phyloP scores from a whole-genome alignment of 2,888 invertebrate species.

The Rhimphoctona megacephalus region DNA sequence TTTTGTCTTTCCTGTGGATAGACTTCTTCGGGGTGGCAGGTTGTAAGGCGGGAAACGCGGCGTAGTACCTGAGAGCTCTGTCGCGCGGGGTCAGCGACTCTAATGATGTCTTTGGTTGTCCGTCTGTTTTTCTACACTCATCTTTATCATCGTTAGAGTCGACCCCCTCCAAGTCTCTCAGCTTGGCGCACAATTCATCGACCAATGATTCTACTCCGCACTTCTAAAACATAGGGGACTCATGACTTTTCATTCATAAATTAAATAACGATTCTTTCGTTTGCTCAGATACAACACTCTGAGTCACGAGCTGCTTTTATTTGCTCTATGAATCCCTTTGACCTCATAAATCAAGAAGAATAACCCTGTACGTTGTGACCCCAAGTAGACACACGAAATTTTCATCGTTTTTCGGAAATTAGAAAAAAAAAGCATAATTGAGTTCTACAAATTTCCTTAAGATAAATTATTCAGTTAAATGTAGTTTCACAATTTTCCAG shows the following conservation, averaged over 20 bases:
- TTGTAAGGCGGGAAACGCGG: conserved; percentile 90
- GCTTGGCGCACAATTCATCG: conserved; percentile 92
- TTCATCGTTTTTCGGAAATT: background rate
- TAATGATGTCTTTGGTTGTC: conserved; percentile 82
- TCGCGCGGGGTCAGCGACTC: conserved; percentile 88
- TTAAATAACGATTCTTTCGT: background rate
- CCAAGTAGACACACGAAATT: background rate
- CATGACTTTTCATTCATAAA: conserved; percentile 15
- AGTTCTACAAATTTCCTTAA: too few relatives aligned
- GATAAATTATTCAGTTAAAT: background rate
- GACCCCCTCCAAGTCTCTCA: conserved; percentile 89
- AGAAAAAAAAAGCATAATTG: too few relatives aligned
- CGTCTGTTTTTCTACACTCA: conserved; percentile 76
- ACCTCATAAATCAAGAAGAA: background rate
- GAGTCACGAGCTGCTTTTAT: conserved; percentile 29
- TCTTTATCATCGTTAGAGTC: conserved; percentile 78
- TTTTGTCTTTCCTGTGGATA: conserved; percentile 79
- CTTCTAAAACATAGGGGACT: conserved; percentile 86
- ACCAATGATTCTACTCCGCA: conserved; percentile 93
- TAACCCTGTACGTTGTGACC: background rate
- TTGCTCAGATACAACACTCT: background rate
- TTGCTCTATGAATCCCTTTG: background rate
- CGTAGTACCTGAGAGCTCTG: conserved; percentile 91
- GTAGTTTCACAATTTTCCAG: background rate
- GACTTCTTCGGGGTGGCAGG: conserved; percentile 81